phyloP scores from a whole-genome alignment of 2,113 vertebrate species.

The Procavia capensis region DNA sequence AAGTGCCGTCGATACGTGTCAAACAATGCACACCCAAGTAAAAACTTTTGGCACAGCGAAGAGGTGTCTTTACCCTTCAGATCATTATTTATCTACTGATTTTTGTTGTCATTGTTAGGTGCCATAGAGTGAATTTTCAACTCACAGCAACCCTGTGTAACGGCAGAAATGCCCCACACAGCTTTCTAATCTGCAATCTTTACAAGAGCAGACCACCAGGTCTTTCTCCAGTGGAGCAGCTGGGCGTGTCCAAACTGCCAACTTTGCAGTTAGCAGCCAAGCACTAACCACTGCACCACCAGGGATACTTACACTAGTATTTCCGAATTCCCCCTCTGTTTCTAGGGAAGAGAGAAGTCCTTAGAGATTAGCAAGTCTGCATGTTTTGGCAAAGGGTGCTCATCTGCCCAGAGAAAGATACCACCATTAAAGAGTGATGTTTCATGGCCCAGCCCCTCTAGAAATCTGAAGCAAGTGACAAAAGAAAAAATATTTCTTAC shows the following conservation, averaged over 20 bases:
- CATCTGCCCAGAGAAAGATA: neutral
- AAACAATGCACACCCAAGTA: neutral
- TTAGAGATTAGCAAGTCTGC: neutral
- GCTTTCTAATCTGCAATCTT: neutral
- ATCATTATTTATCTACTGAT: neutral
- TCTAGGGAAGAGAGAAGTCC: neutral
- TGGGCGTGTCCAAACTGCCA: neutral
- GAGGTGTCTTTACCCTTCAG: neutral
- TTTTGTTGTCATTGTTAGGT: neutral
- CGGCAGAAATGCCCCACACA: neutral
- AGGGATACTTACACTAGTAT: neutral
- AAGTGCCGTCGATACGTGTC: too few species aligned
- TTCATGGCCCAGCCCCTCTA: neutral
- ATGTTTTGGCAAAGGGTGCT: neutral
- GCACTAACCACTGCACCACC: neutral
- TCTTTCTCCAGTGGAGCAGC: neutral
- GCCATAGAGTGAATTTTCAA: neutral
- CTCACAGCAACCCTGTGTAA: neutral
- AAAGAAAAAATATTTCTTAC: neutral
- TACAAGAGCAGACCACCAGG: neutral
- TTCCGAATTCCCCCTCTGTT: neutral
- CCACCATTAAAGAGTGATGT: neutral
- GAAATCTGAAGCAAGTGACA: neutral
- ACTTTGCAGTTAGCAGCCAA: neutral
- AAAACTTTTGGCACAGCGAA: neutral